Evolutionary conservation across 2,888 invertebrate species (phyloP).

Genomic region (Pachydiplax longipennis): DNA sequence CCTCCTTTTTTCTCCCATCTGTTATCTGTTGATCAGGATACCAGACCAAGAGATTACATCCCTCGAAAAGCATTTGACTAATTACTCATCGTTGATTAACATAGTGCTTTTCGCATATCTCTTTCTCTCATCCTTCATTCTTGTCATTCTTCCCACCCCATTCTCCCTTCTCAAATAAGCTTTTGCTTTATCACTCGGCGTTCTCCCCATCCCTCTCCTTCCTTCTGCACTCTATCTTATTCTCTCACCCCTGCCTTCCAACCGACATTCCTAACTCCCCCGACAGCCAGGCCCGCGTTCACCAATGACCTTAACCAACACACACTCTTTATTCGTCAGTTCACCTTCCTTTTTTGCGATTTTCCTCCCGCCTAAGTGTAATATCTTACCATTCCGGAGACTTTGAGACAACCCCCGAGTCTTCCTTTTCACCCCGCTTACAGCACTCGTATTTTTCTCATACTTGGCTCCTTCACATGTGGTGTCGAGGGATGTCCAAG

Average conservation of each 20-base stretch:
- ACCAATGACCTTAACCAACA: neutral
- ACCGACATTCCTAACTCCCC: neutral
- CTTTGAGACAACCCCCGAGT: neutral
- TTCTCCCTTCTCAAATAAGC: neutral
- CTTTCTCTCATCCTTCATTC: neutral
- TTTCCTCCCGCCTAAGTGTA: neutral
- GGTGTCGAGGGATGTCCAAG: neutral
- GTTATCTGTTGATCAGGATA: neutral
- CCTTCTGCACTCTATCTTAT: too few relatives aligned
- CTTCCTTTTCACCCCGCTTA: neutral
- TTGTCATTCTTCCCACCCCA: neutral
- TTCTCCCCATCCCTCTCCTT: neutral
- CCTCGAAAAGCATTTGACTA: constrained; percentile 1
- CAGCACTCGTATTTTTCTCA: neutral
- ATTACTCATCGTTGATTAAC: constrained; percentile 20
- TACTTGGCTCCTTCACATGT: neutral
- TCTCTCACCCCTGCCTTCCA: neutral
- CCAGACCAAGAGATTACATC: neutral
- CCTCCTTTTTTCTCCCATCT: neutral
- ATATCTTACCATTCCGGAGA: neutral
- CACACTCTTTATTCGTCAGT: neutral
- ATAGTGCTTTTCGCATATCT: neutral
- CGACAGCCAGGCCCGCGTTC: neutral
- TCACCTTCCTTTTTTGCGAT: neutral
- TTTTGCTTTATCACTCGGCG: neutral